Evolutionary conservation across 2,797 vertebrate genomes (phyloP).

Genomic region (Odontamblyopus lacepedii): DNA sequence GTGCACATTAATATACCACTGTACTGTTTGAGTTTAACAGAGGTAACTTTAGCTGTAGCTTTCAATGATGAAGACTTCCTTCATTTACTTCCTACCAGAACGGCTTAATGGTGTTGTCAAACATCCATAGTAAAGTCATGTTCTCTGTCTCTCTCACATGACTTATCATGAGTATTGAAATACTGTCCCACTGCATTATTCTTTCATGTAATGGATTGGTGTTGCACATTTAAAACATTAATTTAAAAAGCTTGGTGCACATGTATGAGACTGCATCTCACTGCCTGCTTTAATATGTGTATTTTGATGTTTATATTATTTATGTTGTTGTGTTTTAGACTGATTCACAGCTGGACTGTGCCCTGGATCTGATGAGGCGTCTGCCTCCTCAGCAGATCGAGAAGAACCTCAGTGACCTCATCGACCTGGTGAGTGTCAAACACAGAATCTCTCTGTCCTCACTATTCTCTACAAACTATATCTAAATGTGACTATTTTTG

Average conservation of each 20-base stretch:
- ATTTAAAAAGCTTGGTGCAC: too few species aligned
- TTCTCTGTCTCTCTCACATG: constrained; percentile 28
- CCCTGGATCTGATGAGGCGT: constrained; percentile 99
- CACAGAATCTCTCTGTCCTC: not conserved
- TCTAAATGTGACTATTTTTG: not conserved
- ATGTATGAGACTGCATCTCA: not conserved
- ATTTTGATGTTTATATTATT: not conserved
- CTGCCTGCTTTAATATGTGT: not conserved
- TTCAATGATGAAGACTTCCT: not conserved
- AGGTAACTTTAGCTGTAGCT: too few species aligned
- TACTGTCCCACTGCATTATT: not conserved
- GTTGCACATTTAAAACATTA: not conserved
- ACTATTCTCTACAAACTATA: not conserved
- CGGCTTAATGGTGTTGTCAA: not conserved
- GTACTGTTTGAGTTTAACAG: too few species aligned
- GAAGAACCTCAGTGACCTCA: constrained; percentile 99
- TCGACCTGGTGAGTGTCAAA: constrained; percentile 89
- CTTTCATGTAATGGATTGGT: not conserved
- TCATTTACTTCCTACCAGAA: not conserved
- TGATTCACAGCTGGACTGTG: constrained; percentile 98
- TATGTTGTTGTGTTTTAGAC: constrained; percentile 76
- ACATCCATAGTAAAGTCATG: not conserved
- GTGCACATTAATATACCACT: too few species aligned
- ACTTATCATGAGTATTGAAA: constrained; percentile 37
- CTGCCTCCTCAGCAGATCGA: constrained; percentile 99